Percentiles rank a stretch among this genome's conserved stretches.
phyloP scores from a whole-genome alignment of 2,797 vertebrate genomes.

The Heterohyrax brucei region DNA sequence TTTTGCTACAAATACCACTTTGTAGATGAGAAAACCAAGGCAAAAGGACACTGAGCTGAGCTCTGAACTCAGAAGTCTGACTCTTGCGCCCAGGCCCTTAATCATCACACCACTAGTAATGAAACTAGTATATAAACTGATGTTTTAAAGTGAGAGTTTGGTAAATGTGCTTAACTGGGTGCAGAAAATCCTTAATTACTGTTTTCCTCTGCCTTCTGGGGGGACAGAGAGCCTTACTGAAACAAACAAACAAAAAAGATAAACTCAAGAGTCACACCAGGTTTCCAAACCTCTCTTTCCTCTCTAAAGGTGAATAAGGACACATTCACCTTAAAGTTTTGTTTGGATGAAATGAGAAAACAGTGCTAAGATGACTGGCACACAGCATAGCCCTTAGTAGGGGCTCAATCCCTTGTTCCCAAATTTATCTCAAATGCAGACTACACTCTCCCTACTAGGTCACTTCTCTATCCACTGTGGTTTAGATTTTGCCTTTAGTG shows the following conservation, averaged over 20 bases:
- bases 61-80: neutral
- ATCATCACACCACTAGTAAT: neutral
- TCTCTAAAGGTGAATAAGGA: constrained; percentile 6
- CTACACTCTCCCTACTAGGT: neutral
- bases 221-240: neutral
- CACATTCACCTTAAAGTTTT: constrained; percentile 37
- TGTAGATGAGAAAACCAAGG: constrained; percentile 20
- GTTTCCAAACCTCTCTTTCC: neutral
- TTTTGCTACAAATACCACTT: constrained; percentile 25
- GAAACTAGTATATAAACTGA: neutral
- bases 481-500: constrained; percentile 46
- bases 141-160: neutral
- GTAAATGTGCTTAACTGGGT: neutral
- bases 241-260: neutral
- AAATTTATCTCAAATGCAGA: constrained; percentile 51
- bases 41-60: neutral
- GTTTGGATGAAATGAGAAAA: constrained; percentile 54
- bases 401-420: neutral
- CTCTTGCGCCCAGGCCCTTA: neutral
- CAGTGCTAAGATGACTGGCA: constrained; percentile 25
- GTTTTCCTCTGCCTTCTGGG: neutral
- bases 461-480: neutral
- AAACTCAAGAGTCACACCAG: neutral
- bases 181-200: neutral
- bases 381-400: neutral